Base-by-base conservation (phyloP, 1,140 invertebrate species). In the Aethina tumida region DNA sequence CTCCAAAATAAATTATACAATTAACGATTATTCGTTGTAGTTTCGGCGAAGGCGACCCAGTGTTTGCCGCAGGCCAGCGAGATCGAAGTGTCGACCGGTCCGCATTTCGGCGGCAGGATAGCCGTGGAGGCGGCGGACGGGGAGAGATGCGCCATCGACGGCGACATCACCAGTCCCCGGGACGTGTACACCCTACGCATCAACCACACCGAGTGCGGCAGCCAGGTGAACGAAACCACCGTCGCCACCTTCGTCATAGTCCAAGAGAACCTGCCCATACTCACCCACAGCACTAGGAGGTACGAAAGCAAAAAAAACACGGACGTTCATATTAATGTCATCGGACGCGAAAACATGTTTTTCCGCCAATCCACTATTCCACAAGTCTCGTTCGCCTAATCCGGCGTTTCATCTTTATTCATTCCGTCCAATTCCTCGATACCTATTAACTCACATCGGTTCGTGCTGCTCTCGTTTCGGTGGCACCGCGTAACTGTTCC, bases 241-340 rank as follows among this genome's bases (percentile, higher is more conserved):
- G 82, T 81, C 39, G 78, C 74, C 26, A 84, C 81, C 1, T 84
- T 81, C 52, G 79, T 86, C 12, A 71, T 84, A 4, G 82, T 86
- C 4, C 81, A 86, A 52, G 83, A 87, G 56, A 84, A 84, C 58
- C 59, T 81, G 19, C 79, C 80, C 1, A 84, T 87, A 42, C 69
- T 85, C 6, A 86, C 82, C 0, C 82, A 86, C 51, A 84, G 81
- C 53, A 84, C 82, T 1, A 63, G 81, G 39, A 69, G 79, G 65
- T 43, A 36, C 17, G 34, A 4, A 20, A 36, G n/a, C 17, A 33
- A 9, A 29, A 29, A 29, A 14, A 14, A 12, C 27, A 29, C 27
- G n/a, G n/a, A n/a, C n/a, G n/a, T n/a, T n/a, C n/a, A n/a, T n/a
- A n/a, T n/a, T n/a, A n/a, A n/a, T n/a, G n/a, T n/a, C n/a, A n/a